A percentile compares a stretch with the other conserved stretches of the same genome.
phyloP scores from a whole-genome alignment of 2,113 vertebrate species.

The Ophthalmolycus amberensis region DNA sequence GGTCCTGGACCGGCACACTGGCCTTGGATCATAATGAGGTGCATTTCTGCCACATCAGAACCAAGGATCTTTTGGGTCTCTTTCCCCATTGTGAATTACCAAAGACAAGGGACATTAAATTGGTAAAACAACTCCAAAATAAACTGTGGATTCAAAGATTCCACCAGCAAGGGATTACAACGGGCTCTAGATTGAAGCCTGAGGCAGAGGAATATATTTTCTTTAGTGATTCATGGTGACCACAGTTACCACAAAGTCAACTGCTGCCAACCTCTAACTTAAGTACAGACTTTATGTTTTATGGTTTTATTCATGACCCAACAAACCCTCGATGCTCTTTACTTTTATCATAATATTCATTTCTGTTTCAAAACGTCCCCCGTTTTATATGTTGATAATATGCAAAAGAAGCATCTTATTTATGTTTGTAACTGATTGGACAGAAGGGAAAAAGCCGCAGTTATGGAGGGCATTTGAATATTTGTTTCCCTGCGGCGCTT shows the following conservation, averaged over 20 bases:
- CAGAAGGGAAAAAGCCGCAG: not conserved
- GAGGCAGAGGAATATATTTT: not conserved
- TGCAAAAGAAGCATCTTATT: not conserved
- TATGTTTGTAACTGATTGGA: not conserved
- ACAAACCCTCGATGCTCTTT: not conserved
- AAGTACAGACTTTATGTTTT: not conserved
- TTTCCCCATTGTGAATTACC: not conserved
- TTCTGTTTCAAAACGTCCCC: not conserved
- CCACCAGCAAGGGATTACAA: not conserved
- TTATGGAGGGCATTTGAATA: not conserved
- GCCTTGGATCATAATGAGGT: not conserved
- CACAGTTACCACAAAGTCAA: not conserved
- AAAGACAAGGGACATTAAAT: not conserved
- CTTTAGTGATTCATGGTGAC: not conserved
- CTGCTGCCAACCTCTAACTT: not conserved
- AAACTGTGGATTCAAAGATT: not conserved
- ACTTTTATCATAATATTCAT: not conserved
- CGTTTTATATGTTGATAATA: not conserved
- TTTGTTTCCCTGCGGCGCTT: not conserved
- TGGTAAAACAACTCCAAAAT: not conserved
- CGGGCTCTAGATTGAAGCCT: not conserved
- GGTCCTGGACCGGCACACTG: conserved; percentile 1
- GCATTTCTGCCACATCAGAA: not conserved
- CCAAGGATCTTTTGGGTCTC: not conserved
- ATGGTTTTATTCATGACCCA: not conserved